Conservation (phyloP, 2,888 invertebrate genomes). For the Phalangium opilio region DNA sequence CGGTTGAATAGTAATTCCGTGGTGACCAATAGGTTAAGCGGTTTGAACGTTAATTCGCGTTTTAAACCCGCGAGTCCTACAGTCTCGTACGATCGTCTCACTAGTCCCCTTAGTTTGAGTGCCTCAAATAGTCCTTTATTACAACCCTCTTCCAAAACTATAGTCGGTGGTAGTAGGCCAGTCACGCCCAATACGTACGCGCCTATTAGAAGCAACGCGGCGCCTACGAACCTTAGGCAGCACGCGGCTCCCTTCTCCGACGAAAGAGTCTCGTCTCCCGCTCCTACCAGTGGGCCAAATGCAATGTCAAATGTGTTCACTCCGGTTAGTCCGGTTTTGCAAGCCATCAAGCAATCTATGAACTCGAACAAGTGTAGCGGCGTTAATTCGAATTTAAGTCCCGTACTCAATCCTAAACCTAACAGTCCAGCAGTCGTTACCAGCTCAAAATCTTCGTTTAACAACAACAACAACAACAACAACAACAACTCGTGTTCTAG, state of each 20-base stretch:
- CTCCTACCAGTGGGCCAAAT: conserved; percentile 1
- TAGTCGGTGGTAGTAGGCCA: conserved; percentile 5
- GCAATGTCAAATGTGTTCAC: conserved; percentile 8
- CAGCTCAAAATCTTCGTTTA: no score
- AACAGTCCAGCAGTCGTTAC: conserved; percentile 7
- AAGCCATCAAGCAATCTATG: conserved; percentile 4
- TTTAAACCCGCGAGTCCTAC: conserved; percentile 24
- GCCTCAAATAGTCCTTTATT: conserved; percentile 21
- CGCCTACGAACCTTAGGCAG: not conserved
- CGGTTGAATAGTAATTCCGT: not conserved
- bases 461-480: conserved; percentile 1
- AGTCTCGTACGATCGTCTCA: conserved; percentile 16
- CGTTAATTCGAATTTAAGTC: conserved; percentile 1
- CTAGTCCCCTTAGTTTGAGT: conserved; percentile 21
- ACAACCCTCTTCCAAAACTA: conserved; percentile 6
- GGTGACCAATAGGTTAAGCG: not conserved
- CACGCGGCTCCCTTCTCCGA: not conserved
- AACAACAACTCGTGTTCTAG: conserved; percentile 7
- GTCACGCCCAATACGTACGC: conserved; percentile 12
- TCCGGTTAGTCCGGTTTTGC: conserved; percentile 18
- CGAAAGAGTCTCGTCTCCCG: not conserved
- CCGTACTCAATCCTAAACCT: conserved; percentile 8
- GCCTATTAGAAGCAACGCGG: conserved; percentile 1
- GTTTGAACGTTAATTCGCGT: conserved; percentile 13
- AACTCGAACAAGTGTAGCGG: conserved; percentile 7